A percentile compares a stretch with the other conserved stretches of the same genome.
These are phyloP conservation scores for Lagodon rhomboides DNA, from an alignment of 2,797 vertebrate genomes.

Conservation along the genomic window DNA sequence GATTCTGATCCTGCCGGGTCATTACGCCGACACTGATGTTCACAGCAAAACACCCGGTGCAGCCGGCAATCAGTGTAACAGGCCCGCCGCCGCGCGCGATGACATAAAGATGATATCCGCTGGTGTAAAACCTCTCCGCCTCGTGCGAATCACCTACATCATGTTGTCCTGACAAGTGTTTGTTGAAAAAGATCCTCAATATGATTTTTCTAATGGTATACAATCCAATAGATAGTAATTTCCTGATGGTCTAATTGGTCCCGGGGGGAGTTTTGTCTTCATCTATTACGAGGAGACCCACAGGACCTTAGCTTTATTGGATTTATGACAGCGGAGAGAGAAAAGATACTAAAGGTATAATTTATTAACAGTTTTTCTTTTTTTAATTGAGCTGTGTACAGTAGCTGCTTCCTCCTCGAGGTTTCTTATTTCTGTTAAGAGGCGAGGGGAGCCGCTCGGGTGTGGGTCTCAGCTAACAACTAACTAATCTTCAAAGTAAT, in stretches of 20 bases:
- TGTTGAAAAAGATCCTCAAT: slow-evolving; percentile 54
- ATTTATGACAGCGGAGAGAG: slow-evolving; percentile 83
- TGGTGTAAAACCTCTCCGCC: slow-evolving; percentile 7
- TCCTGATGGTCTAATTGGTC: slow-evolving; percentile 83
- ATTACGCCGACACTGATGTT: slow-evolving; percentile 26
- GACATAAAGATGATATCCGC: slow-evolving; percentile 38
- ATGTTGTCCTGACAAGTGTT: slow-evolving; percentile 57
- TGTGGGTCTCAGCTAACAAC: neutral
- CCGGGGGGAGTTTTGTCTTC: slow-evolving; percentile 74
- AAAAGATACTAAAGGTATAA: slow-evolving; percentile 78
- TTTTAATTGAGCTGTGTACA: slow-evolving; percentile 66
- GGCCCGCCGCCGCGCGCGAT: slow-evolving; percentile 5
- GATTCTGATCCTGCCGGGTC: slow-evolving; percentile 43
- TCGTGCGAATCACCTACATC: slow-evolving; percentile 23
- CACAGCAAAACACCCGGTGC: slow-evolving; percentile 1
- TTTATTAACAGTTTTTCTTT: slow-evolving; percentile 73
- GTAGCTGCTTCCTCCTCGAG: slow-evolving; percentile 45
- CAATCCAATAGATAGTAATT: slow-evolving; percentile 77
- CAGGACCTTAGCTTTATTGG: slow-evolving; percentile 78
- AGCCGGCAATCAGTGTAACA: slow-evolving; percentile 32
- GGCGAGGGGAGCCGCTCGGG: neutral
- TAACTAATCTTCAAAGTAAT: slow-evolving; percentile 18
- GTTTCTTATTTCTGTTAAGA: slow-evolving; percentile 47
- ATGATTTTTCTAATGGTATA: slow-evolving; percentile 67
- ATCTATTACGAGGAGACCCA: slow-evolving; percentile 75